Conservation (phyloP, 2,113 vertebrate genomes). For the Orientallactaga bullata region DNA sequence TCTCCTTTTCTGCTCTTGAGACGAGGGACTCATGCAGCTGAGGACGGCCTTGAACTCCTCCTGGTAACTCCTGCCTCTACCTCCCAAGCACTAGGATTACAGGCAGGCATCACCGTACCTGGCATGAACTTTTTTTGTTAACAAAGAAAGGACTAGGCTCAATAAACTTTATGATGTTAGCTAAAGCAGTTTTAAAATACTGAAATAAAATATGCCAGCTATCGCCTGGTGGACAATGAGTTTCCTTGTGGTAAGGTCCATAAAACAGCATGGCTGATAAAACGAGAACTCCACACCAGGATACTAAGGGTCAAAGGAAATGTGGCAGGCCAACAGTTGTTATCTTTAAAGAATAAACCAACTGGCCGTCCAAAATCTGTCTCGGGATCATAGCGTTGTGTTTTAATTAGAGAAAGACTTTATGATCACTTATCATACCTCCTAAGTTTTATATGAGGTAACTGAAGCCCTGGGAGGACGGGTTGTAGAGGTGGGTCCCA, state of each 20-base stretch:
- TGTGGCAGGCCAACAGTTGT: not conserved
- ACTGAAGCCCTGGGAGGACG: not conserved
- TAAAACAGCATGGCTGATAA: not conserved
- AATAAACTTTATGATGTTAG: not conserved
- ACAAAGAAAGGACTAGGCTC: not conserved
- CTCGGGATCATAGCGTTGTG: not conserved
- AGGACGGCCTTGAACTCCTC: not conserved
- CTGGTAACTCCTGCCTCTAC: not conserved
- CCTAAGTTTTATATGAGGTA: constrained; percentile 2
- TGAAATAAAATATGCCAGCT: too few relatives aligned
- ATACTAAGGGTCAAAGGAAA: not conserved
- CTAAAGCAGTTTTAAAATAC: too few relatives aligned
- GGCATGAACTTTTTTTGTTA: not conserved
- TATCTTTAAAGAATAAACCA: constrained; percentile 59
- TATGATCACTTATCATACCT: not conserved
- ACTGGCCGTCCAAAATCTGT: not conserved
- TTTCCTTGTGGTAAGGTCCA: not conserved
- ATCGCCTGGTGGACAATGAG: not conserved
- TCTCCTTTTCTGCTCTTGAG: not conserved
- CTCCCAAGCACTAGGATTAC: not conserved
- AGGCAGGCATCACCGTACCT: not conserved
- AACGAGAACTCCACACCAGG: not conserved
- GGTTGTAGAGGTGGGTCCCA: not conserved
- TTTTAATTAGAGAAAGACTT: constrained; percentile 4
- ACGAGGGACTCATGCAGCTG: not conserved